Evolutionary conservation across 2,888 invertebrate species (phyloP).

Genomic region (Coecobrya sp.): DNA sequence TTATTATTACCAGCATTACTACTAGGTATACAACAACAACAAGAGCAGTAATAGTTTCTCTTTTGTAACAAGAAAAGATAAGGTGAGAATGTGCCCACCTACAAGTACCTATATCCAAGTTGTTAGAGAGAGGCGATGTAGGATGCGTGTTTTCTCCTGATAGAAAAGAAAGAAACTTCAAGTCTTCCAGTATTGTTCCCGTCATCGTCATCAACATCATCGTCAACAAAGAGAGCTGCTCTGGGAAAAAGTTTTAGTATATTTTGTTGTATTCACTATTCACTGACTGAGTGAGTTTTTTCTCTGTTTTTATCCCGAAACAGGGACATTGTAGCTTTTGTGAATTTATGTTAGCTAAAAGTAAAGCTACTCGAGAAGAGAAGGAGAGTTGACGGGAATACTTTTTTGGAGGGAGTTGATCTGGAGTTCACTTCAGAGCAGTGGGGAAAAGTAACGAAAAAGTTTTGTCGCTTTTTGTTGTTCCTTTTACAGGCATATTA

Average conservation of each 20-base stretch:
- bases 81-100: conserved; percentile 13
- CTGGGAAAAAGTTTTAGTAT: conserved; percentile 25
- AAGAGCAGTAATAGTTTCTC: conserved; percentile 59
- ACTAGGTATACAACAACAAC: conserved; percentile 41
- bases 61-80: conserved; percentile 40
- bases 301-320: conserved; percentile 21
- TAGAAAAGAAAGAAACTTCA: conserved; percentile 53
- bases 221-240: conserved; percentile 1
- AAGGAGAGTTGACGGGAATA: not conserved
- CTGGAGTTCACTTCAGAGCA: conserved; percentile 60
- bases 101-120: not conserved
- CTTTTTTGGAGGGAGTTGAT: not conserved
- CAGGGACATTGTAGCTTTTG: conserved; percentile 3
- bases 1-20: not conserved
- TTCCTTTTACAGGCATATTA: not conserved
- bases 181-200: conserved; percentile 20
- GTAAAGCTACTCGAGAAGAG: not conserved
- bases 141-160: conserved; percentile 68
- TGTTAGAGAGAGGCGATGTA: conserved; percentile 24
- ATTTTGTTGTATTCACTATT: conserved; percentile 40
- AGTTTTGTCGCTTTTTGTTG: conserved; percentile 37
- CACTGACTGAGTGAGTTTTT: not conserved
- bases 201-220: conserved; percentile 25
- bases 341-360: conserved; percentile 60
- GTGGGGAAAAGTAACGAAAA: not conserved